These are phyloP conservation scores for Pyrrhia umbra DNA, from an alignment of 2,888 invertebrate species.

Conservation along the genomic window DNA sequence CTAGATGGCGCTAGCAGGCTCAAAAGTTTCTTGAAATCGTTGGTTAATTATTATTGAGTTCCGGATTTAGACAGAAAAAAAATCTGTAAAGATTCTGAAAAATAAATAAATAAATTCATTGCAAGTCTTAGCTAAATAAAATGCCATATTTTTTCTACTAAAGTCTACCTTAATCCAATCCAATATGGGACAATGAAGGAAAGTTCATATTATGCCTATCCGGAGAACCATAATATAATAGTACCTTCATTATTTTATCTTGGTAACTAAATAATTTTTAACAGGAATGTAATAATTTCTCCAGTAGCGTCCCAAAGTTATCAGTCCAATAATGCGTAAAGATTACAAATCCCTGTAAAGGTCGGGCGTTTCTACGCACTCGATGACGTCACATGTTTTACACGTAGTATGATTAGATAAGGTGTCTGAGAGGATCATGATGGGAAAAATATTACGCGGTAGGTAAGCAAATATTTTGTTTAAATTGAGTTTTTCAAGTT, in stretches of 20 bases:
- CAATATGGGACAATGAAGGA: too few relatives aligned
- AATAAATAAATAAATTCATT: not conserved
- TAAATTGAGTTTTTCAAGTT: not conserved
- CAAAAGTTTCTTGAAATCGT: not conserved
- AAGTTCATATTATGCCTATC: not conserved
- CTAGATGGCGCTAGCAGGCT: slow-evolving; percentile 55
- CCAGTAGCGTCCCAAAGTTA: slow-evolving; percentile 53
- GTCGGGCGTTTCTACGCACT: slow-evolving; percentile 48
- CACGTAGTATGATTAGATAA: slow-evolving; percentile 58
- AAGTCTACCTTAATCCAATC: too few relatives aligned
- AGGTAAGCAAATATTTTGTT: not conserved
- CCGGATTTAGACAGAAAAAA: not conserved
- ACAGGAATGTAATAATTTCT: slow-evolving; percentile 39
- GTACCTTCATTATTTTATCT: not conserved
- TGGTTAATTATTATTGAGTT: not conserved
- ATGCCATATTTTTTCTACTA: too few relatives aligned
- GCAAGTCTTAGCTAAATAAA: too few relatives aligned
- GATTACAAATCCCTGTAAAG: slow-evolving; percentile 61
- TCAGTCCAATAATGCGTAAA: slow-evolving; percentile 61
- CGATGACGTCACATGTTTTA: slow-evolving; percentile 57
- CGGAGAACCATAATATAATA: not conserved
- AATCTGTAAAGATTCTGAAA: not conserved
- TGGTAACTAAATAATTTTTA: slow-evolving; percentile 7
- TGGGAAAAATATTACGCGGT: slow-evolving; percentile 22
- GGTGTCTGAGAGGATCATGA: slow-evolving; percentile 33